phyloP scores from a whole-genome alignment of 2,888 invertebrate species.

The Frankliniella fusca region DNA sequence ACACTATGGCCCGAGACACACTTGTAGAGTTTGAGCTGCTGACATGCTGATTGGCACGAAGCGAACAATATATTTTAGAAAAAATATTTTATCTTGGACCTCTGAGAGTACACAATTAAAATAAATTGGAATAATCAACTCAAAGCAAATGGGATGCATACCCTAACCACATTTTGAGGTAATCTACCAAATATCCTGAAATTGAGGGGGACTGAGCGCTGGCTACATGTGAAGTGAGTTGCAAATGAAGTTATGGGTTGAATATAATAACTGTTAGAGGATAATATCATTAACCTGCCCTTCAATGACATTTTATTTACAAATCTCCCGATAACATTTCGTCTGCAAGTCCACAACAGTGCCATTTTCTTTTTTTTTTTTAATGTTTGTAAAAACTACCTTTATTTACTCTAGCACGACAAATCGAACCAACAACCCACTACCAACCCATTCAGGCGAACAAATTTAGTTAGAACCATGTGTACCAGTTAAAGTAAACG shows the following conservation, averaged over 20 bases:
- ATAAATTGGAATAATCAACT: neutral
- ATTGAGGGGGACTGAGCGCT: neutral
- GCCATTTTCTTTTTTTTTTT: neutral
- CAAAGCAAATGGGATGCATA: neutral
- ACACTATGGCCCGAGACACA: neutral
- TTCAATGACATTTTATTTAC: neutral
- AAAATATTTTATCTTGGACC: neutral
- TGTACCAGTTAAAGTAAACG: too few relatives aligned
- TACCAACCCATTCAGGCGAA: too few relatives aligned
- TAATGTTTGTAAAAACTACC: too few relatives aligned
- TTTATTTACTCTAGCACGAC: too few relatives aligned
- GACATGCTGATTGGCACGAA: neutral
- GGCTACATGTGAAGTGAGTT: neutral
- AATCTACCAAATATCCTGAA: neutral
- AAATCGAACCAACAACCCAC: too few relatives aligned
- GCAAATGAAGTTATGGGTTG: neutral
- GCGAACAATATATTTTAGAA: neutral
- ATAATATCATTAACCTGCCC: neutral
- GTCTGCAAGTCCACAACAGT: constrained; percentile 10
- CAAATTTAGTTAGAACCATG: too few relatives aligned
- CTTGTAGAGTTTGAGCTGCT: neutral
- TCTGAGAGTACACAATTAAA: neutral
- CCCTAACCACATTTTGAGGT: neutral
- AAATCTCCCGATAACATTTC: neutral
- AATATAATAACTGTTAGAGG: neutral